Conservation (phyloP, 2,888 invertebrate species). For the Cordylochernes scorpioides region DNA sequence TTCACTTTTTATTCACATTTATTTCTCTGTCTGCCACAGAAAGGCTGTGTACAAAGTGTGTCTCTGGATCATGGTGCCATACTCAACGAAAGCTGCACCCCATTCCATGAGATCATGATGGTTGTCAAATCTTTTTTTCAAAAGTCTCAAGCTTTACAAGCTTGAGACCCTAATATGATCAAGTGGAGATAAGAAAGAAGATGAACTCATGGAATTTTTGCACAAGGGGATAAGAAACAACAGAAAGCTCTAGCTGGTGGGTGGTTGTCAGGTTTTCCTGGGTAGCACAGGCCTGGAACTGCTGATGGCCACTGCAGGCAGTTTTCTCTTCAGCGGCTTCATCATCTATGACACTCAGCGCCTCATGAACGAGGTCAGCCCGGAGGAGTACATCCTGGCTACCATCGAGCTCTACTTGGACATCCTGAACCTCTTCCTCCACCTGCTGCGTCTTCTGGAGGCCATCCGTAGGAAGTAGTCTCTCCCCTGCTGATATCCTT, state of each 20-base stretch:
- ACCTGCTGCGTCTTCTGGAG: conserved; percentile 45
- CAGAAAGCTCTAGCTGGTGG: conserved; percentile 33
- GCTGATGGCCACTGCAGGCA: conserved; percentile 39
- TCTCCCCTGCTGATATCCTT: conserved; percentile 54
- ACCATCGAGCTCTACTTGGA: conserved; percentile 64
- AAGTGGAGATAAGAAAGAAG: too few species aligned
- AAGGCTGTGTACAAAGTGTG: too few species aligned
- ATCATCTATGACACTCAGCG: conserved; percentile 59
- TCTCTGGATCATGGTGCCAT: too few species aligned
- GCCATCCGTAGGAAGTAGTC: conserved; percentile 35
- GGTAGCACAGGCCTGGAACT: conserved; percentile 42
- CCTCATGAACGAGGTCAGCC: conserved; percentile 47
- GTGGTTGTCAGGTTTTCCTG: conserved; percentile 46
- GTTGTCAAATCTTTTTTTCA: too few species aligned
- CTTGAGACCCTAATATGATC: too few species aligned
- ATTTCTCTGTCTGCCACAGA: too few species aligned
- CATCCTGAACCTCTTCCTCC: conserved; percentile 54
- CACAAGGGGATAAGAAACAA: conserved; percentile 44
- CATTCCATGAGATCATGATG: too few species aligned
- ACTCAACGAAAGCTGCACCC: too few species aligned
- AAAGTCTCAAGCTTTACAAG: too few species aligned
- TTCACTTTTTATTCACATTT: too few species aligned
- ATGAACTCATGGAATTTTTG: too few species aligned
- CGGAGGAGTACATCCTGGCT: conserved; percentile 64
- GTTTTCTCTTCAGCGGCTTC: conserved; percentile 43